phyloP scores from a whole-genome alignment of 2,888 invertebrate genomes.

The Cryptocephalus moraei region DNA sequence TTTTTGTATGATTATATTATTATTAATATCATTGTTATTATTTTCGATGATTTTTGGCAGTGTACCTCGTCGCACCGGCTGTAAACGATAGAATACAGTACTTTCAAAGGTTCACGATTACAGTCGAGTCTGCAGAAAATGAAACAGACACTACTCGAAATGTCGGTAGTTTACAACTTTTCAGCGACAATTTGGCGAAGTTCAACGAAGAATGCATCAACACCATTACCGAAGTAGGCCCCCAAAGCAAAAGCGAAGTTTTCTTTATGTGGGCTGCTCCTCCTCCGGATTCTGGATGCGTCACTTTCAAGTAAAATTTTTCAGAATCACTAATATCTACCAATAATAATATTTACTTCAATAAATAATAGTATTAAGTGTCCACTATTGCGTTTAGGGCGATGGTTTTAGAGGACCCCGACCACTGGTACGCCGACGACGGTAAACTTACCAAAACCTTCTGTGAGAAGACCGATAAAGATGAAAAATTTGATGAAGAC shows the following conservation, averaged over 20 bases:
- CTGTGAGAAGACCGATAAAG: conserved; percentile 65
- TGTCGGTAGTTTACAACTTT: conserved; percentile 62
- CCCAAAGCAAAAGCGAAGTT: conserved; percentile 70
- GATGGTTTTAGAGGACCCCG: conserved; percentile 70
- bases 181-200: conserved; percentile 50
- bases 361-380: not conserved
- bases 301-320: conserved; percentile 60
- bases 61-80: conserved; percentile 45
- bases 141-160: conserved; percentile 41
- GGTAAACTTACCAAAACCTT: conserved; percentile 68
- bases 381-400: conserved; percentile 46
- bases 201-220: conserved; percentile 80
- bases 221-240: conserved; percentile 71
- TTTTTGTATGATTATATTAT: not conserved
- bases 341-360: not conserved
- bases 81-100: conserved; percentile 58
- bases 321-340: not conserved
- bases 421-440: conserved; percentile 84
- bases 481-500: conserved; percentile 44
- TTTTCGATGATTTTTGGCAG: conserved; percentile 11
- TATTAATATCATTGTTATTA: not conserved
- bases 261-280: conserved; percentile 90
- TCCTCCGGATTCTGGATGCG: conserved; percentile 72
- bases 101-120: conserved; percentile 71
- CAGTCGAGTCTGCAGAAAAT: conserved; percentile 54